Evolutionary conservation across 1,140 invertebrate species (phyloP).

Genomic region (Macrobrachium rosenbergii): DNA sequence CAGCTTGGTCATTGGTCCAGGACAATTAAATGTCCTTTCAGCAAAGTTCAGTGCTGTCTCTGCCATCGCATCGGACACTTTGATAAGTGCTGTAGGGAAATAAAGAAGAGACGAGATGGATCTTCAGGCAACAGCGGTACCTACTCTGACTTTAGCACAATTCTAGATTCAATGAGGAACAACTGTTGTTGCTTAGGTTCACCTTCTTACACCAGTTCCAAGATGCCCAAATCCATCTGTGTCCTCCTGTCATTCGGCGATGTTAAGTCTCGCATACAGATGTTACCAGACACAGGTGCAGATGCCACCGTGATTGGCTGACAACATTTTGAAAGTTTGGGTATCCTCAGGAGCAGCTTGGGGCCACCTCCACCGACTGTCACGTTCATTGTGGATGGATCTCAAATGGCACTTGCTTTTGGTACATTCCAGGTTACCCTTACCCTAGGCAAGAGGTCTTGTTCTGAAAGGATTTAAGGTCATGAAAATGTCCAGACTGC

Average conservation of each 20-base stretch:
- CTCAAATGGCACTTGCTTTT: neutral
- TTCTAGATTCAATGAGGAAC: neutral
- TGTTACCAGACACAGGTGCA: neutral
- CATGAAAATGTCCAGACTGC: slow-evolving; percentile 9
- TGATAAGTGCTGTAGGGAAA: neutral
- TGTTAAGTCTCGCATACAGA: neutral
- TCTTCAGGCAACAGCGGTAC: neutral
- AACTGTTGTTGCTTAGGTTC: neutral
- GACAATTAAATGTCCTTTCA: neutral
- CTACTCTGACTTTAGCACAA: neutral
- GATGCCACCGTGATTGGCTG: neutral
- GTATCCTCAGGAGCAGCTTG: neutral
- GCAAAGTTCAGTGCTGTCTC: neutral
- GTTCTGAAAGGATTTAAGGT: neutral
- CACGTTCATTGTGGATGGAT: neutral
- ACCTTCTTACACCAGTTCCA: neutral
- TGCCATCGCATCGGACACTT: neutral
- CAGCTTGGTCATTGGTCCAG: neutral
- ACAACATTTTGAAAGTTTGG: neutral
- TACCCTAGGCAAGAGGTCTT: neutral
- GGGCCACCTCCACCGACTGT: neutral
- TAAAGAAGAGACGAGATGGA: neutral
- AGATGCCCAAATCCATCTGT: no score
- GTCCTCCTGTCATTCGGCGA: neutral
- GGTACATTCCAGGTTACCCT: neutral